Conservation (phyloP, 2,888 invertebrate genomes). For the Tenodera sinensis region DNA sequence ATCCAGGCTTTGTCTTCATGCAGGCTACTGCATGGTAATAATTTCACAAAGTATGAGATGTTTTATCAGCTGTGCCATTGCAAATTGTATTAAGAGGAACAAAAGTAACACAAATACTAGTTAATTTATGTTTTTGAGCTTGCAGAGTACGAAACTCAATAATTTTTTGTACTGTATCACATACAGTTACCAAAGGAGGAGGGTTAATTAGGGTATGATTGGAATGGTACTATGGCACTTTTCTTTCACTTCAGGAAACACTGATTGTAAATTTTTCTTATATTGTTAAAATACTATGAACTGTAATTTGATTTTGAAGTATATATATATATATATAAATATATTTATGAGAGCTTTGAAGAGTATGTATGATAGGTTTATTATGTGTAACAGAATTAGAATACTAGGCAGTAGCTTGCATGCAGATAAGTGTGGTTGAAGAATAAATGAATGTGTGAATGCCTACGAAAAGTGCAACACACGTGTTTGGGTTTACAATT, state of each 20-base stretch:
- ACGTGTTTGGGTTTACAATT: not conserved
- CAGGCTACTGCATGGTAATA: not conserved
- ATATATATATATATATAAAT: not conserved
- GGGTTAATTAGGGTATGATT: not conserved
- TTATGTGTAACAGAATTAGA: not conserved
- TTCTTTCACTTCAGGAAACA: not conserved
- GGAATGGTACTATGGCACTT: not conserved
- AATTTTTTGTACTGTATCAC: not conserved
- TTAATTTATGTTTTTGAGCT: not conserved
- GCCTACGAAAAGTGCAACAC: not conserved
- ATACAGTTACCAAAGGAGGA: not conserved
- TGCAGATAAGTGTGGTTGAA: not conserved
- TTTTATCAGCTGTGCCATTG: not conserved
- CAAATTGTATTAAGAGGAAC: not conserved
- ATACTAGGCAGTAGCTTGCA: not conserved
- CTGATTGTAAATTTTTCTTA: not conserved
- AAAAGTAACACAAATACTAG: not conserved
- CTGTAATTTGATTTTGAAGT: not conserved
- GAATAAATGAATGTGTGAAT: not conserved
- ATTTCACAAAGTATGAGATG: not conserved
- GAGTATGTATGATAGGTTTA: not conserved
- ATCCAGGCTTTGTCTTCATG: slow-evolving; percentile 1
- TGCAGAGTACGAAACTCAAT: not conserved
- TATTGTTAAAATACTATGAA: not conserved
- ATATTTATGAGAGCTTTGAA: not conserved